Base-by-base conservation (phyloP, 2,888 invertebrate genomes). In the Sinhomidia bicolor region DNA sequence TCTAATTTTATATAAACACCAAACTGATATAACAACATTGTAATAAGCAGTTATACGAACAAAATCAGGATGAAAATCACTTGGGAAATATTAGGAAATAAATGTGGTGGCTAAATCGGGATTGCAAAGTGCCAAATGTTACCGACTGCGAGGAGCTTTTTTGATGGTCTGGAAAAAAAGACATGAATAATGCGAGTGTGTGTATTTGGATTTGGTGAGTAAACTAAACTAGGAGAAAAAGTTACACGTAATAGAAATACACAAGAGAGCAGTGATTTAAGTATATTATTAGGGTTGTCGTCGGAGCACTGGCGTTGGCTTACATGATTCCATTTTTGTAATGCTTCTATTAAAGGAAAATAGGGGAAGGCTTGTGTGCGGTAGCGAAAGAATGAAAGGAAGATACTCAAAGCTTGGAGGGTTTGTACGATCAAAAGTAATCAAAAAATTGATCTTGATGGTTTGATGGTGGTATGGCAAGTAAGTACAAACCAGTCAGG, bases 381-480 rank as follows among this genome's bases (percentile, higher is more conserved):
- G 74, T 74, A 51, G 74, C 29, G 4, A 10, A 80, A 79, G 74
- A 79, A 79, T 60, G 32, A 78, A 85, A 84, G 65, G 65, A 62
- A 80, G 54, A 78, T 79, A 20, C 62, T 80, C 62, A 80, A 62
- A 41, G 80, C 60, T 60, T 80, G 41, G 80, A 89, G 88, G 88
- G 88, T 84, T 84, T 88, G 74, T 83, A 68, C 84, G 51, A 89
- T 89, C 88, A 71, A 89, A 89, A 89, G 84, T 89, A 89, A 89
- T 89, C 88, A 89, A 89, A 89, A 89, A 89, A 89, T 89, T 89
- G 88, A 89, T 89, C 88, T 89, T 89, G 84, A 89, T 89, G 88
- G 80, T 89, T 84, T 74, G 85, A 65, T 84, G 84, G 84, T 54
- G 71, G 83, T 36, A 83, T 83, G 83, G 74, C 29, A 54, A 41